Conservation (phyloP, 2,797 vertebrate genomes). For the Mormyrops boulengeri region DNA sequence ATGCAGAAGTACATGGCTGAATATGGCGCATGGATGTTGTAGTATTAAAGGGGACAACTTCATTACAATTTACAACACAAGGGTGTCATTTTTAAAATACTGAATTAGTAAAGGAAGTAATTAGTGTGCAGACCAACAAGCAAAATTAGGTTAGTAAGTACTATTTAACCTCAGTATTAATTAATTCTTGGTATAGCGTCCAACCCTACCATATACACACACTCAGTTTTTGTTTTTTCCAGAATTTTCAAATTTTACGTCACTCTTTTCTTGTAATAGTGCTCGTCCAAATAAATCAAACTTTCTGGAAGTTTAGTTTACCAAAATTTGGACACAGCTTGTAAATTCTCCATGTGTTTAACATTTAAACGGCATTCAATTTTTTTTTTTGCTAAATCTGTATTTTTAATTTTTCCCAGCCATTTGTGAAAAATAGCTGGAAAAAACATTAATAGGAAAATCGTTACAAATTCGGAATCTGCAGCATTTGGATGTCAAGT, state of each 20-base stretch:
- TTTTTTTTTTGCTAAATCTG: not conserved
- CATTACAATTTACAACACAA: too few relatives aligned
- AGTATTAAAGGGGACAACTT: too few relatives aligned
- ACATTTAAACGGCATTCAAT: not conserved
- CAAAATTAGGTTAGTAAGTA: too few relatives aligned
- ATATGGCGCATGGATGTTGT: too few relatives aligned
- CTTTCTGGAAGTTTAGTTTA: too few relatives aligned
- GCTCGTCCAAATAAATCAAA: too few relatives aligned
- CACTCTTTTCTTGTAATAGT: too few relatives aligned
- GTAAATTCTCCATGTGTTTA: not conserved
- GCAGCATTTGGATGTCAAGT: not conserved
- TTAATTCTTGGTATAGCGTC: not conserved
- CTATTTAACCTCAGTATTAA: not conserved
- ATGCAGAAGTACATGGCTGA: too few relatives aligned
- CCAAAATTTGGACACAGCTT: not conserved
- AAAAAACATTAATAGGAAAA: not conserved
- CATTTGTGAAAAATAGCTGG: not conserved
- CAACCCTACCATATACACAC: not conserved
- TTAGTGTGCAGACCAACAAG: too few relatives aligned
- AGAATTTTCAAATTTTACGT: not conserved
- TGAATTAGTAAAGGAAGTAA: too few relatives aligned
- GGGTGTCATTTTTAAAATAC: too few relatives aligned
- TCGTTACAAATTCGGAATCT: not conserved
- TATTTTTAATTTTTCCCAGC: not conserved
- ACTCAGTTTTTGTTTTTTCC: too few relatives aligned